These are phyloP conservation scores for Semaprochilodus insignis DNA, from an alignment of 2,797 vertebrate species.

Conservation along the genomic window DNA sequence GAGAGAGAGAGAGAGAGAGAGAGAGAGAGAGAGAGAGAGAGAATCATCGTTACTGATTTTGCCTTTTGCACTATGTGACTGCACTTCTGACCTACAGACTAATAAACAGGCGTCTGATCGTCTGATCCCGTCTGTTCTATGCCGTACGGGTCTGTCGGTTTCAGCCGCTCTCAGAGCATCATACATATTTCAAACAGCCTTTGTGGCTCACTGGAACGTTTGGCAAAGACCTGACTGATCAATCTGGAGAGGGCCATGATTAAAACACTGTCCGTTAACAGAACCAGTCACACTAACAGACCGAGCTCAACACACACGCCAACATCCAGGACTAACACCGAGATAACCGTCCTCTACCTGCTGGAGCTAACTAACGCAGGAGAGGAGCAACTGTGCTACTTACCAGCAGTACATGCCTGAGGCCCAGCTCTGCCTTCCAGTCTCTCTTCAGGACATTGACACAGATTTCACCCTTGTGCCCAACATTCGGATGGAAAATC, in stretches of 20 bases:
- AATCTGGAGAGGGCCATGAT: neutral
- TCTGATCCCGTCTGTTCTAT: too few species aligned
- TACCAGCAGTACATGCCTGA: slow-evolving; percentile 91
- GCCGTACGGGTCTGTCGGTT: neutral
- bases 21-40: neutral
- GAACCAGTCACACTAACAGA: neutral
- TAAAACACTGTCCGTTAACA: neutral
- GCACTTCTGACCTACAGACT: too few species aligned
- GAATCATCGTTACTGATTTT: too few species aligned
- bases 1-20: too few species aligned
- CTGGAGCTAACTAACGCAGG: neutral
- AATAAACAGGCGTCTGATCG: too few species aligned
- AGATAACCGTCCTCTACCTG: neutral
- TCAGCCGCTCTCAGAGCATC: neutral
- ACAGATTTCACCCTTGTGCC: slow-evolving; percentile 93
- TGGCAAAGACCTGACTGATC: neutral
- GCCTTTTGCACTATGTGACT: too few species aligned
- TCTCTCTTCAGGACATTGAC: slow-evolving; percentile 94
- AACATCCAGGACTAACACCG: neutral
- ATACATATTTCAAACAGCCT: neutral
- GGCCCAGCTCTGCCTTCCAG: slow-evolving; percentile 92
- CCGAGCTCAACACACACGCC: neutral
- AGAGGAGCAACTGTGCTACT: slow-evolving; percentile 47
- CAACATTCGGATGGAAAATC: slow-evolving; percentile 96
- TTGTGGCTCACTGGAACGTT: neutral